Evolutionary conservation across 2,888 invertebrate species (phyloP), one percentile per base, ranked within the genome.

Genomic region (Oscheius onirici): DNA sequence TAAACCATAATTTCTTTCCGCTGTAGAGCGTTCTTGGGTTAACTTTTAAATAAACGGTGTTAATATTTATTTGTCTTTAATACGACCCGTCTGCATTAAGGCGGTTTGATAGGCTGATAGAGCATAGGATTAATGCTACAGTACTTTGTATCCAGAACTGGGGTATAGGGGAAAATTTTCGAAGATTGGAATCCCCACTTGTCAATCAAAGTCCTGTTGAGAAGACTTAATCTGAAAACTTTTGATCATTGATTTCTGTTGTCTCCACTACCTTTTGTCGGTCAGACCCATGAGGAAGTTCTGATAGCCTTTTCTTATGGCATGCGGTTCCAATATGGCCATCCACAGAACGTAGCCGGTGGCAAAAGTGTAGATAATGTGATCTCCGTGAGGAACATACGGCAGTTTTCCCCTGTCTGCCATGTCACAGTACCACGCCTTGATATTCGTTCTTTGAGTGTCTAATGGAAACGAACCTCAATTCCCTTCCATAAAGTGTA

Each of bases 401-500:
- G 93, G 93, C 61, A 93, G 85, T 61, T 90, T 88, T 57, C 92
- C 92, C 69, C 90, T 90, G 41, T 92, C 91, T 44, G 49, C 63
- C 49, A 49, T 49, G 34, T 63, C 63, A 34, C 15, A 63, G 28
- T 63, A 63, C 63, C 46, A 63, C n/a, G 63, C 46, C 63, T 63
- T 20, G 13, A 63, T n/a, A 5, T 20, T 17, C 22, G 41, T 41
- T 41, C 40, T 22, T 43, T 60, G 17, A 6, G 40, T 13, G 41
- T 2, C n/a, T 43, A 60, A 43, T 49, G 5, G 17, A 40, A 43
- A 11, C 61, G 22, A 88, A 93, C 93, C 91, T 94, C 94, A 49
- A 93, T 89, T 55, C 92, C 91, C 89, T 94, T 94, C 92, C 93
- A 93, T 89, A 93, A 91, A 6, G 93, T 91, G 88, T 94, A 94